Evolutionary conservation across 2,113 vertebrate species (phyloP).

Genomic region (Pachypanchax playfairii): DNA sequence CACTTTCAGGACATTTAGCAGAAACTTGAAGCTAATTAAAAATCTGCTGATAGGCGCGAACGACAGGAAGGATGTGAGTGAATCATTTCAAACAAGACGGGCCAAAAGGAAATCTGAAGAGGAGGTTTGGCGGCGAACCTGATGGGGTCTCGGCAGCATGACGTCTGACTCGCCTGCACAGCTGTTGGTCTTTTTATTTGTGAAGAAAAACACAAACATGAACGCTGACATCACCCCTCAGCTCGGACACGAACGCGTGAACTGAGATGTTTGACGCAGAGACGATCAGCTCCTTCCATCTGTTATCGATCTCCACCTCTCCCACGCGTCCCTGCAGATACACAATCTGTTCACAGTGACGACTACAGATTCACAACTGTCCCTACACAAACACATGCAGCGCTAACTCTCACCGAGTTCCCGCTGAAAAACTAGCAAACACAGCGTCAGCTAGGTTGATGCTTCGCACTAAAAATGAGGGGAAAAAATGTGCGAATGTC

Average conservation of each 20-base stretch:
- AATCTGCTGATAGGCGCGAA: conserved; percentile 9
- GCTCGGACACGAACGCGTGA: conserved; percentile 4
- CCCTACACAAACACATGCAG: background rate
- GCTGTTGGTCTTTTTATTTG: conserved; percentile 53
- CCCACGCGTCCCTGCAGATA: background rate
- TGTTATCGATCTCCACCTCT: conserved; percentile 20
- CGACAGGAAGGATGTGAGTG: conserved; percentile 23
- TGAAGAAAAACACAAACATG: background rate
- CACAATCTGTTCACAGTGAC: background rate
- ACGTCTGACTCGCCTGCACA: conserved; percentile 41
- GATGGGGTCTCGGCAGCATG: conserved; percentile 32
- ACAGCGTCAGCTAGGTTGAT: background rate
- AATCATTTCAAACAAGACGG: conserved; percentile 2
- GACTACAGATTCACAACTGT: background rate
- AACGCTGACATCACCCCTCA: background rate
- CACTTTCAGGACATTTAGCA: conserved; percentile 15
- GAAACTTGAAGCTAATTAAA: conserved; percentile 12
- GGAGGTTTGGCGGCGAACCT: conserved; percentile 41
- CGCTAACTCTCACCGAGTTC: conserved; percentile 14
- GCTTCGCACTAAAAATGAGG: background rate
- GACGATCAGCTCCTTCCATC: conserved; percentile 27
- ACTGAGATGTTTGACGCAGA: conserved; percentile 20
- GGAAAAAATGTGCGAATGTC: background rate
- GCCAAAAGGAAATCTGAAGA: conserved; percentile 41
- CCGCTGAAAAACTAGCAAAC: background rate